A percentile compares a stretch with the other conserved stretches of the same genome.
Conservation (phyloP, 2,797 vertebrate species). For the Sebastes matsubarae region DNA sequence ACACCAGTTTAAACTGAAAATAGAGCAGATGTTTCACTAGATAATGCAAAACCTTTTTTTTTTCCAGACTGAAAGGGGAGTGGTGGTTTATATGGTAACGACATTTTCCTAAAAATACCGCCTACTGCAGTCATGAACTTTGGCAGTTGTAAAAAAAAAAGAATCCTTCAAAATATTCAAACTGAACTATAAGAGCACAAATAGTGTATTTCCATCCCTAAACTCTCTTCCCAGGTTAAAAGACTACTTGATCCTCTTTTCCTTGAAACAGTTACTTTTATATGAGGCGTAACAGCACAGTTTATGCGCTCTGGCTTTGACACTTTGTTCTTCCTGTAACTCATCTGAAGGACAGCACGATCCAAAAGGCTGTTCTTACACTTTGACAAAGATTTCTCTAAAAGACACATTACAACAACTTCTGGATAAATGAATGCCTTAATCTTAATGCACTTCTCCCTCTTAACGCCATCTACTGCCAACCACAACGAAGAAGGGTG, state of each 20-base stretch:
- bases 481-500: constrained; percentile 30
- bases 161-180: neutral
- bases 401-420: neutral
- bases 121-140: neutral
- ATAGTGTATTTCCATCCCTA: neutral
- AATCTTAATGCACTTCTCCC: constrained; percentile 14
- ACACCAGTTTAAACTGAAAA: constrained; percentile 44
- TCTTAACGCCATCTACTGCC: constrained; percentile 12
- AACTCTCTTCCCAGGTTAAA: constrained; percentile 13
- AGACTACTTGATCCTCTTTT: constrained; percentile 42
- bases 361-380: neutral
- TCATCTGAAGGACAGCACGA: constrained; percentile 24
- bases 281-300: constrained; percentile 35
- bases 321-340: constrained; percentile 42
- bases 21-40: constrained; percentile 48
- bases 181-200: constrained; percentile 6
- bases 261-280: constrained; percentile 40
- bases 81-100: neutral
- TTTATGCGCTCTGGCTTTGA: constrained; percentile 29
- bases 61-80: constrained; percentile 13
- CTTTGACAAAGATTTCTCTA: neutral
- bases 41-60: constrained; percentile 19
- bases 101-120: constrained; percentile 11
- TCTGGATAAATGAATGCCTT: constrained; percentile 22
- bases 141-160: neutral